Evolutionary conservation across 2,888 invertebrate species (phyloP).

Genomic region (Apomyelois bistriatella): DNA sequence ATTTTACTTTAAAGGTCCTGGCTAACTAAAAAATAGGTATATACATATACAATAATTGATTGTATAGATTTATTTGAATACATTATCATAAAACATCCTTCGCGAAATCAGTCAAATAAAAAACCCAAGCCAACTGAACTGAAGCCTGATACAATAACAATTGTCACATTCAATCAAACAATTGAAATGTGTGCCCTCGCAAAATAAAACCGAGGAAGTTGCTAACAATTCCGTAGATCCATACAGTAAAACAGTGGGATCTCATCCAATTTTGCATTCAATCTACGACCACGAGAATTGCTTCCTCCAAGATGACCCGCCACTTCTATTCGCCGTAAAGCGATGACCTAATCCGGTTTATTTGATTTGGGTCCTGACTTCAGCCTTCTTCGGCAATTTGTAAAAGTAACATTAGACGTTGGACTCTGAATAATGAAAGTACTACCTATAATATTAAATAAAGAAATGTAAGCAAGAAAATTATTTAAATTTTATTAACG

Average conservation of each 20-base stretch:
- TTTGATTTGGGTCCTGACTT: constrained; percentile 73
- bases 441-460: no score
- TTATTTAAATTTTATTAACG: no score
- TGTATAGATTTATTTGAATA: background rate
- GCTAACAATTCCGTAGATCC: constrained; percentile 58
- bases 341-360: constrained; percentile 78
- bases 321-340: constrained; percentile 73
- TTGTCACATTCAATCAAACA: constrained; percentile 76
- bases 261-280: constrained; percentile 80
- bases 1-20: no score
- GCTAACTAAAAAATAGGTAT: no score
- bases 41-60: no score
- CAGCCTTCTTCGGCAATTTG: constrained; percentile 65
- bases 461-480: no score
- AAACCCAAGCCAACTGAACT: constrained; percentile 44
- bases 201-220: constrained; percentile 63
- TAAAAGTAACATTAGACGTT: constrained; percentile 49
- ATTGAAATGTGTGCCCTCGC: constrained; percentile 59
- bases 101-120: constrained; percentile 43
- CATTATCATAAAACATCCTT: constrained; percentile 19
- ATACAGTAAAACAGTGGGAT: constrained; percentile 71
- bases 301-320: constrained; percentile 76
- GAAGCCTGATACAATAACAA: constrained; percentile 48
- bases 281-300: constrained; percentile 77
- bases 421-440: constrained; percentile 15